A percentile compares a stretch with the other conserved stretches of the same genome.
phyloP scores from a whole-genome alignment of 2,113 vertebrate species.

The Dipodomys ordii region DNA sequence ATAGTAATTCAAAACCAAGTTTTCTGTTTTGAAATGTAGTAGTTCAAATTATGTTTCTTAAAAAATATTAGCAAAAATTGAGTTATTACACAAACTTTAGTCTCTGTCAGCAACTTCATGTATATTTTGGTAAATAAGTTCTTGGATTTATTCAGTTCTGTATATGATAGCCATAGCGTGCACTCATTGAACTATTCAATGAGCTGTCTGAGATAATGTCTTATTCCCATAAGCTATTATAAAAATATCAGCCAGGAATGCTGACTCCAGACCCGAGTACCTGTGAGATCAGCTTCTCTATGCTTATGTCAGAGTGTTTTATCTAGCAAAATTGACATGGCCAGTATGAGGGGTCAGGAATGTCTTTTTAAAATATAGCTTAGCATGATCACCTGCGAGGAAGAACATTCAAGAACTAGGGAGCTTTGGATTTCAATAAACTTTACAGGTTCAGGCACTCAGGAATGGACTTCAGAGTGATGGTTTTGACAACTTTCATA shows the following conservation, averaged over 20 bases:
- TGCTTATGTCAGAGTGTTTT: background rate
- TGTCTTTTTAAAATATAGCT: slow-evolving; percentile 24
- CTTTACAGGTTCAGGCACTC: background rate
- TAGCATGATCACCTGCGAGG: slow-evolving; percentile 29
- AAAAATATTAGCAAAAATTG: background rate
- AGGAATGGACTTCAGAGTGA: slow-evolving; percentile 5
- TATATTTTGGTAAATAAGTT: background rate
- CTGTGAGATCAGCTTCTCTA: background rate
- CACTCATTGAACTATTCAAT: background rate
- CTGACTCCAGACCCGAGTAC: background rate
- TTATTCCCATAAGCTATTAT: background rate
- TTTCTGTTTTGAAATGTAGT: background rate
- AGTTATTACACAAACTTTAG: background rate
- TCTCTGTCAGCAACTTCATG: background rate
- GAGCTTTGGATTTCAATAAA: slow-evolving; percentile 30
- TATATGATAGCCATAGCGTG: background rate
- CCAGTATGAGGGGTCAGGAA: background rate
- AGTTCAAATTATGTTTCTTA: background rate
- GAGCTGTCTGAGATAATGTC: background rate
- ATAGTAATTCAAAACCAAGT: background rate
- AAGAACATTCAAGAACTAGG: slow-evolving; percentile 12
- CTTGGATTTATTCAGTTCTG: background rate
- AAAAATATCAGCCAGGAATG: background rate
- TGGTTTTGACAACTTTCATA: background rate
- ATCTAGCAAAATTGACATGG: slow-evolving; percentile 20